Conservation (phyloP, 2,888 invertebrate species). For the Tenthredo scrophulariae region DNA sequence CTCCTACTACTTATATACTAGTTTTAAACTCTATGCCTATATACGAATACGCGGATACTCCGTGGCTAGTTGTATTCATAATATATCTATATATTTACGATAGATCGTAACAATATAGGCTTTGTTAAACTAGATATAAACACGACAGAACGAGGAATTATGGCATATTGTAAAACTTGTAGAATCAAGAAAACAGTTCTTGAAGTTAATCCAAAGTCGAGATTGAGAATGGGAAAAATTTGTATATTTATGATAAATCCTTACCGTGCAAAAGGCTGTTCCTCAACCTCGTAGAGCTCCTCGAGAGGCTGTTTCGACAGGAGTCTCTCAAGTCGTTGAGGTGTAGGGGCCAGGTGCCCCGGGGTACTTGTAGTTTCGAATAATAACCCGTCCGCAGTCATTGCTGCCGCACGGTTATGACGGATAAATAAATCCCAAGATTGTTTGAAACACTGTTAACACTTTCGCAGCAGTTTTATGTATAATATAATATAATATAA, state of each 20-base stretch:
- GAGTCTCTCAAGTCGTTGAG: conserved; percentile 76
- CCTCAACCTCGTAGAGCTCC: conserved; percentile 77
- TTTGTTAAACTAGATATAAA: too few species aligned
- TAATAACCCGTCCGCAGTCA: conserved; percentile 76
- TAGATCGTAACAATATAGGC: not conserved
- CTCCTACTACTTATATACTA: not conserved
- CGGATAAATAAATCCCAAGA: conserved; percentile 45
- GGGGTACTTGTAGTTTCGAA: conserved; percentile 77
- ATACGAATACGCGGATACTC: too few species aligned
- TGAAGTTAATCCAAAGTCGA: too few species aligned
- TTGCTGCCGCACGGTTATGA: conserved; percentile 57
- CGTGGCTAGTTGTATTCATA: not conserved
- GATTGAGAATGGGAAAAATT: too few species aligned
- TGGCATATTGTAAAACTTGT: too few species aligned
- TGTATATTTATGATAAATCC: not conserved
- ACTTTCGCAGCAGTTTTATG: not conserved
- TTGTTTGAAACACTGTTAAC: conserved; percentile 21
- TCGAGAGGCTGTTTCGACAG: conserved; percentile 77
- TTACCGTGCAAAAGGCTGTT: conserved; percentile 77
- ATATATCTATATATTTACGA: not conserved
- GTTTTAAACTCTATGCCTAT: not conserved
- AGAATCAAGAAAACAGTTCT: too few species aligned
- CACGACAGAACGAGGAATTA: too few species aligned
- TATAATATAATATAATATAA: not conserved
- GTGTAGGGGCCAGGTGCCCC: conserved; percentile 77